phyloP scores from a whole-genome alignment of 2,888 invertebrate species.

The Hylaea fasciaria region DNA sequence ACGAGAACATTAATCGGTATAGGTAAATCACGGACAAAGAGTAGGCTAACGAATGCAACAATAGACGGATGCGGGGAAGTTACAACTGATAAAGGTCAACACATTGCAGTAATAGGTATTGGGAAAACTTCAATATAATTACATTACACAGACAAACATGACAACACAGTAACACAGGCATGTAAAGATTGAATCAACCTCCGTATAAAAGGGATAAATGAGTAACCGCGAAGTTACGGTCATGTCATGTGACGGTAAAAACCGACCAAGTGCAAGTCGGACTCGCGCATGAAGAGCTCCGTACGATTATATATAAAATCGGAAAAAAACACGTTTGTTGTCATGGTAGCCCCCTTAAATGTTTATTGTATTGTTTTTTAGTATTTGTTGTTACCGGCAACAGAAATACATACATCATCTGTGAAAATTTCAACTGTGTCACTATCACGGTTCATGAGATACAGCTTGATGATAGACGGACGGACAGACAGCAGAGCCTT shows the following conservation, averaged over 20 bases:
- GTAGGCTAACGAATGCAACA: conserved; percentile 13
- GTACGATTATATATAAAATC: no score
- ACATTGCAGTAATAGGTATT: conserved; percentile 11
- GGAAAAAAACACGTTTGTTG: no score
- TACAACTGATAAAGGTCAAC: conserved; percentile 34
- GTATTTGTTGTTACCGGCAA: no score
- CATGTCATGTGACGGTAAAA: background rate
- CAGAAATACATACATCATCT: no score
- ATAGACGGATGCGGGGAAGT: conserved; percentile 39
- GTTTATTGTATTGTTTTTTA: no score
- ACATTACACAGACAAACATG: background rate
- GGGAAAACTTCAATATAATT: conserved; percentile 14
- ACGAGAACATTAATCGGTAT: conserved; percentile 13
- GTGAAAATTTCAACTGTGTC: no score
- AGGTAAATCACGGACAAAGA: conserved; percentile 22
- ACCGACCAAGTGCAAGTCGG: no score
- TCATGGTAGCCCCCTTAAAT: no score
- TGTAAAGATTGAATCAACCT: conserved; percentile 9
- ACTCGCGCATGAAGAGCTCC: no score
- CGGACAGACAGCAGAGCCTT: no score
- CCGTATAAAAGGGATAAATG: background rate
- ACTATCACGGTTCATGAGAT: no score
- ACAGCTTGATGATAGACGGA: no score
- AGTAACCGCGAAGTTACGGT: background rate
- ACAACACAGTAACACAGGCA: conserved; percentile 12